These are phyloP conservation scores for Porites lobata DNA, from an alignment of 92 coral and sea anemone genomes.

Conservation along the genomic window DNA sequence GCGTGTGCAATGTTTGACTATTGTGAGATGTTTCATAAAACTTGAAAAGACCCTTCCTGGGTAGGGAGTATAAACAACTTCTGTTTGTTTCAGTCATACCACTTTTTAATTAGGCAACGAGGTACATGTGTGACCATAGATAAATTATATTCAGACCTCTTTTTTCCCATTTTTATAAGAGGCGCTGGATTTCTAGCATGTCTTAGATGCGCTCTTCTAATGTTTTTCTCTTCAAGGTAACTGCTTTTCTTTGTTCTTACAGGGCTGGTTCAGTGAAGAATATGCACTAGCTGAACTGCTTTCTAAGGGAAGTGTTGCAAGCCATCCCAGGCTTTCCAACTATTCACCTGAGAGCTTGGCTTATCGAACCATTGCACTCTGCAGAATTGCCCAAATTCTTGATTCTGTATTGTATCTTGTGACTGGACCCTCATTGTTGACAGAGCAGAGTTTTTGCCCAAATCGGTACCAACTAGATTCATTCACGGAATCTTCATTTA, in stretches of 20 bases:
- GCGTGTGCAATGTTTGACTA: too few species aligned
- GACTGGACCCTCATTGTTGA: constrained; percentile 85
- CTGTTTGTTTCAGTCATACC: too few species aligned
- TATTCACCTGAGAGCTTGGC: constrained; percentile 82
- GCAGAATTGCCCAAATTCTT: constrained; percentile 90
- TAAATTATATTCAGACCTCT: too few species aligned
- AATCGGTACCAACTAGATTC: constrained; percentile 78
- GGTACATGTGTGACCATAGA: too few species aligned
- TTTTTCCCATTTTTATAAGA: too few species aligned
- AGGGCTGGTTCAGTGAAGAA: constrained; percentile 94
- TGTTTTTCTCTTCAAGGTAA: too few species aligned
- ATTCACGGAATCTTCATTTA: constrained; percentile 83
- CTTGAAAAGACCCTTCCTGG: too few species aligned
- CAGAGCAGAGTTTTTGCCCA: constrained; percentile 58
- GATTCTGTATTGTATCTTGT: constrained; percentile 86
- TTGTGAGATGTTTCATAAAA: too few species aligned
- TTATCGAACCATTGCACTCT: constrained; percentile 84
- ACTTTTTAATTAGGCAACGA: too few species aligned
- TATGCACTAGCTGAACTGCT: constrained; percentile 80
- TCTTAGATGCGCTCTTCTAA: too few species aligned
- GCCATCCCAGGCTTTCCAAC: constrained; percentile 79
- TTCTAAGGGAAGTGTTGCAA: constrained; percentile 57
- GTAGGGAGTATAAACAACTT: too few species aligned
- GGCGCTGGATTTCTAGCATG: too few species aligned
- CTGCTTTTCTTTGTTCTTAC: background rate